These are phyloP conservation scores for Suricata suricatta DNA, from an alignment of 2,113 vertebrate genomes.

Conservation along the genomic window DNA sequence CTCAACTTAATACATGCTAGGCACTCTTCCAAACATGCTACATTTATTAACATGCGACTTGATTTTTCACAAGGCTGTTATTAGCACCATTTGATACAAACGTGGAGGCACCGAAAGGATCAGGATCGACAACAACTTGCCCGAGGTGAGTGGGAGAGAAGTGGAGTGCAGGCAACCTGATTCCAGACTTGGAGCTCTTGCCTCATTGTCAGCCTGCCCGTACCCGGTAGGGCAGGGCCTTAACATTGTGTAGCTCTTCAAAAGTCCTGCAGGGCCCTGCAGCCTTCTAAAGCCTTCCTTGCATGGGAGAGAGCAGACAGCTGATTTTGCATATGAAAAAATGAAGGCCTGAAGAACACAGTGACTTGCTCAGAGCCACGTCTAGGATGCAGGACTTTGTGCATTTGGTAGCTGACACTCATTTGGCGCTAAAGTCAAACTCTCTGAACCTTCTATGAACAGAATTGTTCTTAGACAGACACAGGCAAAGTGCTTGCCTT, in stretches of 20 bases:
- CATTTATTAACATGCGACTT: not conserved
- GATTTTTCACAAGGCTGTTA: not conserved
- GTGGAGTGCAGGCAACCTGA: not conserved
- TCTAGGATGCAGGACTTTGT: not conserved
- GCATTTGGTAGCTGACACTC: not conserved
- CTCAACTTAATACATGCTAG: not conserved
- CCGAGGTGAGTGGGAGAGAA: not conserved
- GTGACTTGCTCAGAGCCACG: not conserved
- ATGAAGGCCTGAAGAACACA: not conserved
- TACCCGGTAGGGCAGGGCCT: not conserved
- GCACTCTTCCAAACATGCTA: not conserved
- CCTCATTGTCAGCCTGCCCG: not conserved
- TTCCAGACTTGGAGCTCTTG: not conserved
- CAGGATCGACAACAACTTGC: not conserved
- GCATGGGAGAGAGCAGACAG: not conserved
- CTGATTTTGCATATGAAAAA: not conserved
- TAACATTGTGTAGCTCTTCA: not conserved
- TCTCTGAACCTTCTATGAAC: not conserved
- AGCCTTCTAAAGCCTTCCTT: not conserved
- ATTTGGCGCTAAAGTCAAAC: not conserved
- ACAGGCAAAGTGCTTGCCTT: not conserved
- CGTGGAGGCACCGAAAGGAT: not conserved
- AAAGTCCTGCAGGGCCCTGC: not conserved
- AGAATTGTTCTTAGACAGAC: not conserved
- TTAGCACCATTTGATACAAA: not conserved